Conservation (phyloP, 1,140 invertebrate genomes). For the Trachelipus rathkii region DNA sequence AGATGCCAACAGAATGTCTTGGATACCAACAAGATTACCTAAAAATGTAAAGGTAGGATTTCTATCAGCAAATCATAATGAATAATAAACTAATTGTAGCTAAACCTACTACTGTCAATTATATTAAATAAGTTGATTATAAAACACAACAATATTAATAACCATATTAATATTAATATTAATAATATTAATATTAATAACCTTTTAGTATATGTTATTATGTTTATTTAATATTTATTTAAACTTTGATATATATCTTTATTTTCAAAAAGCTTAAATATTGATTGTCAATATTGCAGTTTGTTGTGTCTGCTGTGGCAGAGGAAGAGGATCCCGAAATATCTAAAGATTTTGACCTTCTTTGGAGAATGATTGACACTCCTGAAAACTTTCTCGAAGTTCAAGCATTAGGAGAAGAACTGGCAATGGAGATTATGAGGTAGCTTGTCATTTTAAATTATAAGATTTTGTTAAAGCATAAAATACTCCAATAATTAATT, state of each 20-base stretch:
- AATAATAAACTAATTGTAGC: too few species aligned
- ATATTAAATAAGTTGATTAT: too few species aligned
- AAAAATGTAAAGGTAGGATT: slow-evolving; percentile 80
- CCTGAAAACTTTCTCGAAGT: slow-evolving; percentile 91
- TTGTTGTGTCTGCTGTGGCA: slow-evolving; percentile 83
- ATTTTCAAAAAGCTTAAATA: background rate
- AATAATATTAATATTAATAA: too few species aligned
- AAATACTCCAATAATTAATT: too few species aligned
- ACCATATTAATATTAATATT: too few species aligned
- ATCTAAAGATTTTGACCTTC: slow-evolving; percentile 76
- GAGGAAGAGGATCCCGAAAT: slow-evolving; percentile 81
- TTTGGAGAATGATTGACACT: slow-evolving; percentile 82
- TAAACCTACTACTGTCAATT: too few species aligned
- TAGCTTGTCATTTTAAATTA: slow-evolving; percentile 49
- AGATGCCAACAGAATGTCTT: slow-evolving; percentile 91
- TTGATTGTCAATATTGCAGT: slow-evolving; percentile 53
- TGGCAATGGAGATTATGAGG: slow-evolving; percentile 89
- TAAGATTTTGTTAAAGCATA: too few species aligned
- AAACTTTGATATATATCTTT: too few species aligned
- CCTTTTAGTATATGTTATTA: too few species aligned
- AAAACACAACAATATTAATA: too few species aligned
- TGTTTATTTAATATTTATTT: too few species aligned
- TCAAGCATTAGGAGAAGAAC: slow-evolving; percentile 80
- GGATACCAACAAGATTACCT: slow-evolving; percentile 88
- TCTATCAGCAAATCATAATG: too few species aligned